Percentiles rank a stretch among this genome's conserved stretches.
Conservation (phyloP, 2,797 vertebrate genomes). For the Acanthopagrus latus region DNA sequence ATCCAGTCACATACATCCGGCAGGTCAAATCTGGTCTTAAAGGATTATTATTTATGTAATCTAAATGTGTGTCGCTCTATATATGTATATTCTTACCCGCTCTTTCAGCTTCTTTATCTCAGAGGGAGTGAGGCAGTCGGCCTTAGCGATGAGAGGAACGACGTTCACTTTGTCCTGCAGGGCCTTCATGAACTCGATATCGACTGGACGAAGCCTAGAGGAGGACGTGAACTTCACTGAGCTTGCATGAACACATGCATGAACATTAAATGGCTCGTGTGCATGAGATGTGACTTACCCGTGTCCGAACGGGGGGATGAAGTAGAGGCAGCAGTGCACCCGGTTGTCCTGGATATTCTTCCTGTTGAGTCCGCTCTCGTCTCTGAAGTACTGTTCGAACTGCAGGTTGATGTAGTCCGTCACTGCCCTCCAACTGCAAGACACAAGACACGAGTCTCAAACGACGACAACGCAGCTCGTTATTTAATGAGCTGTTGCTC, state of each 20-base stretch:
- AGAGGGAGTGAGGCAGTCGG: constrained; percentile 92
- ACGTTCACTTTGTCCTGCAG: constrained; percentile 97
- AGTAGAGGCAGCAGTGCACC: constrained; percentile 97
- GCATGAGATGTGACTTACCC: constrained; percentile 83
- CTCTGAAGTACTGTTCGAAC: constrained; percentile 96
- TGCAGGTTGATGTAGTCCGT: constrained; percentile 95
- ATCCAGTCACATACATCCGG: background rate
- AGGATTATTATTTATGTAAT: background rate
- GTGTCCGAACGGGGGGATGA: constrained; percentile 95
- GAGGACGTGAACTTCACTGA: background rate
- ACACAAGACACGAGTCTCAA: background rate
- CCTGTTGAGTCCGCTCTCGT: constrained; percentile 95
- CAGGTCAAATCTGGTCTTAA: background rate
- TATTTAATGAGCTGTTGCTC: too few relatives aligned
- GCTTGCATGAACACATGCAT: background rate
- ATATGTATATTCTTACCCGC: constrained; percentile 82
- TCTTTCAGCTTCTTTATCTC: constrained; percentile 97
- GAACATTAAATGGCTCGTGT: background rate
- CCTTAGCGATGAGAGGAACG: constrained; percentile 95
- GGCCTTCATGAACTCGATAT: constrained; percentile 97
- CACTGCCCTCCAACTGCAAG: constrained; percentile 91
- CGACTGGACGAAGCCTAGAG: constrained; percentile 92
- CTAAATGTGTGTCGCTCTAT: background rate
- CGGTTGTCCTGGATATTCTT: constrained; percentile 98
- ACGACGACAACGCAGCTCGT: too few relatives aligned